Percentiles rank a stretch among this genome's conserved stretches.
These are phyloP conservation scores for Pardosa pseudoannulata DNA, from an alignment of 2,888 invertebrate genomes.

Conservation along the genomic window DNA sequence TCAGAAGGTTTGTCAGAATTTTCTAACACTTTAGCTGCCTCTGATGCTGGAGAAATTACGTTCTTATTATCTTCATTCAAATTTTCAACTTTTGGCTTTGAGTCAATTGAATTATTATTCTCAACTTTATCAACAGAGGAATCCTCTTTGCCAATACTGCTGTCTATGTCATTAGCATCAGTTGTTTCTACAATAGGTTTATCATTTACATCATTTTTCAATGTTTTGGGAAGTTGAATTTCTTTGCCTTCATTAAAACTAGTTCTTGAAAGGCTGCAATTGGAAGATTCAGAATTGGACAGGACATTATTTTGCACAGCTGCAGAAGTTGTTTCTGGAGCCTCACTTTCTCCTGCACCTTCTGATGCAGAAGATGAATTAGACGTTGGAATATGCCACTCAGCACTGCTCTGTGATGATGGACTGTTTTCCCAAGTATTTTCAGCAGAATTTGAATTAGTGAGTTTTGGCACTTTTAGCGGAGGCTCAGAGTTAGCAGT, in stretches of 20 bases:
- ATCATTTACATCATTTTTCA: not conserved
- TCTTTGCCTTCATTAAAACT: slow-evolving; percentile 36
- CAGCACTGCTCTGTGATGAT: slow-evolving; percentile 48
- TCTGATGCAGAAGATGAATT: slow-evolving; percentile 58
- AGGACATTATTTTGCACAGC: slow-evolving; percentile 12
- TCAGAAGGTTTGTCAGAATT: not conserved
- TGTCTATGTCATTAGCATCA: not conserved
- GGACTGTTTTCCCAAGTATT: slow-evolving; percentile 43
- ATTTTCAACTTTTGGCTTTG: not conserved
- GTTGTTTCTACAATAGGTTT: not conserved
- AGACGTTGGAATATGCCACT: slow-evolving; percentile 62
- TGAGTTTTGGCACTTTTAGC: slow-evolving; percentile 37
- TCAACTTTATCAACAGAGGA: not conserved
- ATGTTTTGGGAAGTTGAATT: slow-evolving; percentile 3
- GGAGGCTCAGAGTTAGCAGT: slow-evolving; percentile 43
- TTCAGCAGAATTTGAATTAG: slow-evolving; percentile 17
- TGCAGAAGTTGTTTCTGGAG: not conserved
- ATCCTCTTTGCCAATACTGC: not conserved
- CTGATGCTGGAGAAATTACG: not conserved
- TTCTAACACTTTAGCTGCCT: not conserved
- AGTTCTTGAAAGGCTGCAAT: slow-evolving; percentile 29
- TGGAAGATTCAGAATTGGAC: slow-evolving; percentile 45
- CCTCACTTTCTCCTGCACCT: slow-evolving; percentile 25
- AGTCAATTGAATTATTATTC: not conserved
- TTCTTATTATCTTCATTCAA: not conserved